Conservation (phyloP, 1,140 invertebrate species). For the Euborellia annulipes region DNA sequence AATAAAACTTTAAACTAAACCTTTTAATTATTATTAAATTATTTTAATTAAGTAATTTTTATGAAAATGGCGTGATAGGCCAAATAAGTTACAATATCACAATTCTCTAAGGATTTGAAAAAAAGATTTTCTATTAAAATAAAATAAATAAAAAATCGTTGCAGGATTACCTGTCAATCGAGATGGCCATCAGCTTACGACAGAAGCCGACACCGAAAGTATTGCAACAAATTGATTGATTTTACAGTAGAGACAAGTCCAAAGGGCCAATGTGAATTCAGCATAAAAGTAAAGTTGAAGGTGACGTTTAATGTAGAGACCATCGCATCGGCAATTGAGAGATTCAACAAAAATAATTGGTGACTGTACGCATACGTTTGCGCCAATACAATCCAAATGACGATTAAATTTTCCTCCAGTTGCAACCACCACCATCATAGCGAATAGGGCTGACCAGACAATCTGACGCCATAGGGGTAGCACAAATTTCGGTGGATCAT, state of each 20-base stretch:
- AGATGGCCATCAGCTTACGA: conserved; percentile 91
- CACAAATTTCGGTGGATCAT: conserved; percentile 41
- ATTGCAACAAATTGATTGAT: conserved; percentile 84
- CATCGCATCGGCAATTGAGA: conserved; percentile 81
- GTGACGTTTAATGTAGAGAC: conserved; percentile 84
- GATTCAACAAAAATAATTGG: conserved; percentile 93
- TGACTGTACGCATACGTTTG: conserved; percentile 88
- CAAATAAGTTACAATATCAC: too few species aligned
- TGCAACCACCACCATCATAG: conserved; percentile 78
- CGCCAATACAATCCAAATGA: conserved; percentile 87
- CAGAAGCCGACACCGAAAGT: conserved; percentile 78
- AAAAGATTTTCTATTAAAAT: too few species aligned
- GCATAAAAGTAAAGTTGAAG: conserved; percentile 88
- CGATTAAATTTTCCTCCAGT: conserved; percentile 83
- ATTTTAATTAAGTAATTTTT: too few species aligned
- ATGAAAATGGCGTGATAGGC: too few species aligned
- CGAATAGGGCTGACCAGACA: conserved; percentile 69
- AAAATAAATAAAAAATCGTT: too few species aligned
- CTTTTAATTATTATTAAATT: too few species aligned
- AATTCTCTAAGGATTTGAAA: too few species aligned
- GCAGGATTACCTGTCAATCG: conserved; percentile 91
- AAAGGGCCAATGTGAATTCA: conserved; percentile 86
- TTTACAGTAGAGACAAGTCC: conserved; percentile 84
- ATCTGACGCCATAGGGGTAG: conserved; percentile 73
- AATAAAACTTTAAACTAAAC: too few species aligned